A percentile compares a stretch with the other conserved stretches of the same genome.
phyloP scores from a whole-genome alignment of 2,888 invertebrate genomes.

The Drosophila melanocephala region DNA sequence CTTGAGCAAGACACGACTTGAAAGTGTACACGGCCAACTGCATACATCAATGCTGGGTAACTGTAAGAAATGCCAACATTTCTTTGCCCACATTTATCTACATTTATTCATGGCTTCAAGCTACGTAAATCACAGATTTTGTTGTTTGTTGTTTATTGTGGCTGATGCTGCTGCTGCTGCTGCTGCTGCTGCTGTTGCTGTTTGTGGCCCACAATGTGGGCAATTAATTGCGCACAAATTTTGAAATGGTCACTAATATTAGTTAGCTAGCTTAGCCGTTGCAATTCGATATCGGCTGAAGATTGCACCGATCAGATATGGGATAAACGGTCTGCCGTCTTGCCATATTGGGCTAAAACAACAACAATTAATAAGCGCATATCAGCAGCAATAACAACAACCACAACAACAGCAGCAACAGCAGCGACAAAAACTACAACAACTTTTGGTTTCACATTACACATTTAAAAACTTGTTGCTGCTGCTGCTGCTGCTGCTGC shows the following conservation, averaged over 20 bases:
- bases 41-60: slow-evolving; percentile 19
- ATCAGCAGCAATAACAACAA: slow-evolving; percentile 45
- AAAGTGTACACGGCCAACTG: slow-evolving; percentile 2
- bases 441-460: slow-evolving; percentile 73
- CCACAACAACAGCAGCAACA: background rate
- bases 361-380: slow-evolving; percentile 70
- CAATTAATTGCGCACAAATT: slow-evolving; percentile 70
- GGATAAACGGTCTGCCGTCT: slow-evolving; percentile 55
- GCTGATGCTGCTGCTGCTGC: slow-evolving; percentile 28
- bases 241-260: slow-evolving; percentile 60
- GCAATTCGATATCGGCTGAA: slow-evolving; percentile 61
- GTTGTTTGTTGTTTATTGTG: background rate
- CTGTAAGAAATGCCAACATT: slow-evolving; percentile 33
- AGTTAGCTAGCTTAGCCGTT: slow-evolving; percentile 13
- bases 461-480: slow-evolving; percentile 52
- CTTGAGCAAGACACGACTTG: slow-evolving; percentile 58
- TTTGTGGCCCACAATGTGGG: slow-evolving; percentile 59
- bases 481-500: slow-evolving; percentile 54
- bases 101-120: slow-evolving; percentile 40
- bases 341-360: slow-evolving; percentile 47
- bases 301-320: slow-evolving; percentile 71
- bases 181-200: slow-evolving; percentile 36
- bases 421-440: slow-evolving; percentile 27
- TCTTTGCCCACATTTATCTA: slow-evolving; percentile 28
- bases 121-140: slow-evolving; percentile 59